phyloP scores from a whole-genome alignment of 2,113 vertebrate species.

The Dolichallabes microphthalmus region DNA sequence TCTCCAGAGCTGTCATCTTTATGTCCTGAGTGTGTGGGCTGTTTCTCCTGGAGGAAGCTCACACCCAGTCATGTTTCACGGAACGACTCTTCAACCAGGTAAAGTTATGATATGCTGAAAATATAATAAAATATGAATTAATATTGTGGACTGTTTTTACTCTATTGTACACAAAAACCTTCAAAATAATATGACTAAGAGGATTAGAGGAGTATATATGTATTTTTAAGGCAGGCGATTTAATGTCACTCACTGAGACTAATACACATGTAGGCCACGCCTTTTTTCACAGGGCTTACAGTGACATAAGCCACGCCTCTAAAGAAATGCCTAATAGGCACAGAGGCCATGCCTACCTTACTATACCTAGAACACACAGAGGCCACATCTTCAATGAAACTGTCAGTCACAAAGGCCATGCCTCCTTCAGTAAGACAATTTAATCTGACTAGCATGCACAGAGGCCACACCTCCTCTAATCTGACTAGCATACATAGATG shows the following conservation, averaged over 20 bases:
- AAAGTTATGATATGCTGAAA: constrained; percentile 21
- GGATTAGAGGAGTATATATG: background rate
- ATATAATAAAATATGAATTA: background rate
- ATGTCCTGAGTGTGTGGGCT: constrained; percentile 68
- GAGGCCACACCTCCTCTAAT: no score
- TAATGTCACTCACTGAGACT: no score
- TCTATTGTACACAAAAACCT: background rate
- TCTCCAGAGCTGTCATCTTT: constrained; percentile 58
- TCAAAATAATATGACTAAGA: background rate
- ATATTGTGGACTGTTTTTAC: background rate
- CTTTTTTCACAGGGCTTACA: background rate
- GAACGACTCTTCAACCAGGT: constrained; percentile 73
- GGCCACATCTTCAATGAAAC: no score
- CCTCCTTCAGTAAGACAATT: no score
- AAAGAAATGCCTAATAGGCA: background rate
- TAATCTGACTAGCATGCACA: no score
- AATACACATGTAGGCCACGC: no score
- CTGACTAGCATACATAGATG: no score
- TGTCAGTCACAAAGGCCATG: no score
- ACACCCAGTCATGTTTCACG: constrained; percentile 64
- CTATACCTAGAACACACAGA: no score
- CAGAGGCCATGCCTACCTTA: no score
- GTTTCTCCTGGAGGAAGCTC: constrained; percentile 70
- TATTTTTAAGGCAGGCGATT: background rate
- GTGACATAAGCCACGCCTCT: background rate